A percentile compares a stretch with the other conserved stretches of the same genome.
Evolutionary conservation across 2,888 invertebrate species (phyloP).

Genomic region (Flabesymbios commensalis): DNA sequence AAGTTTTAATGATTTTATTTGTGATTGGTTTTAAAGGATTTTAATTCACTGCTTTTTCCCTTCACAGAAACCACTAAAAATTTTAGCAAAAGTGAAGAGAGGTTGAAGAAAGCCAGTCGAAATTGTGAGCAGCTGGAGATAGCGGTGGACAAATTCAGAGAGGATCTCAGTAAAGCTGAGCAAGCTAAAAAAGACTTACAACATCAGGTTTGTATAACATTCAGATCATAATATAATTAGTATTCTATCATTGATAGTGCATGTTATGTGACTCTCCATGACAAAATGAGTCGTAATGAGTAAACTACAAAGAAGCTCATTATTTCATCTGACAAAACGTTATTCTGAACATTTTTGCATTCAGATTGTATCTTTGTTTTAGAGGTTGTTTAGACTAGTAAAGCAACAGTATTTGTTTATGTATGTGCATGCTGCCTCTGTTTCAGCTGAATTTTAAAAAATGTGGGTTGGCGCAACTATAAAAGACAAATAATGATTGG

Average conservation of each 20-base stretch:
- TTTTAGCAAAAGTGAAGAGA: slow-evolving; percentile 43
- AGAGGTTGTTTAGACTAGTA: too few species aligned
- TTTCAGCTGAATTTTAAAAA: background rate
- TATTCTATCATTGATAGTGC: background rate
- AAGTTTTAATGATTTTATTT: too few species aligned
- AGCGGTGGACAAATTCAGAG: slow-evolving; percentile 47
- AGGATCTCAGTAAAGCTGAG: slow-evolving; percentile 44
- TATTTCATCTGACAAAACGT: background rate
- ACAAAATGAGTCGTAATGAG: background rate
- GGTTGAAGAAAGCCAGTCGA: slow-evolving; percentile 37
- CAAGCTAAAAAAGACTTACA: slow-evolving; percentile 45
- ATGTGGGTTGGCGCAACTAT: too few species aligned
- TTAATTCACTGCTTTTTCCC: too few species aligned
- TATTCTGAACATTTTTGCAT: too few species aligned
- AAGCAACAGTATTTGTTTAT: too few species aligned
- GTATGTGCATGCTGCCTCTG: background rate
- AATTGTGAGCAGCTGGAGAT: slow-evolving; percentile 45
- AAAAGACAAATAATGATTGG: too few species aligned
- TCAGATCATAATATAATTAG: too few species aligned
- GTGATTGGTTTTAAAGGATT: too few species aligned
- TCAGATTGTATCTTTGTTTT: too few species aligned
- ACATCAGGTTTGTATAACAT: slow-evolving; percentile 44
- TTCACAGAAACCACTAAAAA: too few species aligned
- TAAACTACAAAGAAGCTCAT: background rate
- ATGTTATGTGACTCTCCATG: background rate